These are phyloP conservation scores for Torymus tubicola DNA, from an alignment of 2,888 invertebrate genomes.

Conservation along the genomic window DNA sequence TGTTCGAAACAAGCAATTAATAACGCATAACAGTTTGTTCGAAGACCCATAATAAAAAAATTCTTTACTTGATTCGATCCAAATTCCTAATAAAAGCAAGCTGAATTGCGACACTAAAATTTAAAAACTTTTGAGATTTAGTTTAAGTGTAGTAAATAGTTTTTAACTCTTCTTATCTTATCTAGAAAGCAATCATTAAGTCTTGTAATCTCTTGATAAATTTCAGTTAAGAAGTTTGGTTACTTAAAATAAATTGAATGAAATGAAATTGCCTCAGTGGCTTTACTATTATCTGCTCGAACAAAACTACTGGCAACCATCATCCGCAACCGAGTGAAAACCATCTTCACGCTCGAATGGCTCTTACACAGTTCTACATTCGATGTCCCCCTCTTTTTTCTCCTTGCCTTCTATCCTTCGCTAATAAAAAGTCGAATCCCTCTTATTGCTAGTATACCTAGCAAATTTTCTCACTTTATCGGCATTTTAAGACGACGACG, in stretches of 20 bases:
- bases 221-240: background rate
- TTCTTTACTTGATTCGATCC: no score
- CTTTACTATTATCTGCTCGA: background rate
- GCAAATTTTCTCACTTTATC: conserved; percentile 35
- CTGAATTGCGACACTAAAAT: no score
- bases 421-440: conserved; percentile 5
- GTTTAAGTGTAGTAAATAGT: no score
- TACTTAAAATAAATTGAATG: background rate
- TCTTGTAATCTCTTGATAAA: background rate
- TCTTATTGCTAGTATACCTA: conserved; percentile 14
- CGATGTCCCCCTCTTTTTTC: conserved; percentile 4
- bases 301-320: conserved; percentile 17
- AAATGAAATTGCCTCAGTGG: background rate
- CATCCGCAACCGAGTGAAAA: conserved; percentile 17
- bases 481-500: conserved; percentile 7
- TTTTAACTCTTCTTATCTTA: background rate
- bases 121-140: no score
- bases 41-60: no score
- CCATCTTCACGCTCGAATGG: conserved; percentile 31
- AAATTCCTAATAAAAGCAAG: no score
- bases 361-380: conserved; percentile 34
- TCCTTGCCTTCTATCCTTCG: background rate
- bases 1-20: no score
- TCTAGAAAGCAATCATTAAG: background rate
- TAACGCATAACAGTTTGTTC: no score